phyloP scores from a whole-genome alignment of 1,140 invertebrate species.

The Colletes latitarsis region DNA sequence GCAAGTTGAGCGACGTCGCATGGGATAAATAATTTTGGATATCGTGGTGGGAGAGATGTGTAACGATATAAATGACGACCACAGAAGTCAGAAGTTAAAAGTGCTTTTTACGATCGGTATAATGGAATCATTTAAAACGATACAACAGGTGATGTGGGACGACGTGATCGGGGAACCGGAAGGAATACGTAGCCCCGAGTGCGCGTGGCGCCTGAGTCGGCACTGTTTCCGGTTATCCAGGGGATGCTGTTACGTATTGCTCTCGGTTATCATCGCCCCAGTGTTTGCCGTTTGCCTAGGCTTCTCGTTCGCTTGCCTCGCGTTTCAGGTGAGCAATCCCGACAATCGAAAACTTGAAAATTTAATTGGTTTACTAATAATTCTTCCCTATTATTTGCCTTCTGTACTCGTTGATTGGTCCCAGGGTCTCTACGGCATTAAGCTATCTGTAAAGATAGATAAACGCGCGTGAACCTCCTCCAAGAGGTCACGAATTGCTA shows the following conservation, averaged over 20 bases:
- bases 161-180: conserved; percentile 91
- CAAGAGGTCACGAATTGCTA: background rate
- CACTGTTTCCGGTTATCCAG: conserved; percentile 86
- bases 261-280: conserved; percentile 86
- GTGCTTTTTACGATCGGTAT: no score
- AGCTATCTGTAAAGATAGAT: no score
- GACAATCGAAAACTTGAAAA: no score
- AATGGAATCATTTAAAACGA: background rate
- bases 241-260: conserved; percentile 86
- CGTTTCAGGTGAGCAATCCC: conserved; percentile 86
- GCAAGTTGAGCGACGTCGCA: no score
- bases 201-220: conserved; percentile 87
- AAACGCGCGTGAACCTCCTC: background rate
- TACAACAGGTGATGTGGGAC: conserved; percentile 87
- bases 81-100: no score
- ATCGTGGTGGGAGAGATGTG: no score
- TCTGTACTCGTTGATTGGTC: no score
- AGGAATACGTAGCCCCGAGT: conserved; percentile 87
- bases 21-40: no score
- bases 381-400: no score
- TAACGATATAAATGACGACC: no score
- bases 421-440: no score
- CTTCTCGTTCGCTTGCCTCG: conserved; percentile 87
- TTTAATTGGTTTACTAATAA: no score
- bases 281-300: conserved; percentile 86